Base-by-base conservation (phyloP, 2,113 vertebrate genomes). In the Peucedramus taeniatus region DNA sequence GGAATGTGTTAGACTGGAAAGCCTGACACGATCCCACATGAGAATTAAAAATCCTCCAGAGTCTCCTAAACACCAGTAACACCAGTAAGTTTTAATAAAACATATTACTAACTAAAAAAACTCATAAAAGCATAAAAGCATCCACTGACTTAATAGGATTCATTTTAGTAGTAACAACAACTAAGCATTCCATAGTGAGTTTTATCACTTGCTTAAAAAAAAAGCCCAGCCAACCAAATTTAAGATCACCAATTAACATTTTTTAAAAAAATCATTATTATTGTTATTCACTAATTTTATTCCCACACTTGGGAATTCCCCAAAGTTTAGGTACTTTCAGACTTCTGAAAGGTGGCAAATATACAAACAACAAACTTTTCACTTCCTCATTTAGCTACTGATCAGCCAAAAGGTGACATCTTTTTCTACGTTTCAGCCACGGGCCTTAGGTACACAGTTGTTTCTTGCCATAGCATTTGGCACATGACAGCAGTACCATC, bases 381-480 rank as follows among this genome's bases (percentile, higher is more conserved):
- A 28, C 7, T 61, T 37, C 13, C 28, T 22, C 21, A 54, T 39
- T 68, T 28, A 90, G 27, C 11, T 65, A 20, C 3, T n/a, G 11
- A 69, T 39, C 33, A 68, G 28, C 11, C 20, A 57, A 75, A 84
- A n/a, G 8, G 6, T 39, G 37, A 18, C 28, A 16, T 19, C 42
- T 80, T 77, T 61, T 72, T 33, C 50, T 39, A 11, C 2, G 1
- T 40, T 81, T 78, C 51, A 78, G 5, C 26, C 31, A 20, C 2
- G 7, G 61, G 31, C 45, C 49, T 40, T 19, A 64, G 3, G n/a
- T 33, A 49, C 0, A 0, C 7, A 24, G 14, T 7, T 72, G 12
- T 28, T 87, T 66, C 53, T 60, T 80, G 54, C 30, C 5, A 0
- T 6, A 60, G 40, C 2, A 28, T 23, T 37, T 37, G 51, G 22